Conservation (phyloP, 2,113 vertebrate species). For the Oxygymnocypris stewartii region DNA sequence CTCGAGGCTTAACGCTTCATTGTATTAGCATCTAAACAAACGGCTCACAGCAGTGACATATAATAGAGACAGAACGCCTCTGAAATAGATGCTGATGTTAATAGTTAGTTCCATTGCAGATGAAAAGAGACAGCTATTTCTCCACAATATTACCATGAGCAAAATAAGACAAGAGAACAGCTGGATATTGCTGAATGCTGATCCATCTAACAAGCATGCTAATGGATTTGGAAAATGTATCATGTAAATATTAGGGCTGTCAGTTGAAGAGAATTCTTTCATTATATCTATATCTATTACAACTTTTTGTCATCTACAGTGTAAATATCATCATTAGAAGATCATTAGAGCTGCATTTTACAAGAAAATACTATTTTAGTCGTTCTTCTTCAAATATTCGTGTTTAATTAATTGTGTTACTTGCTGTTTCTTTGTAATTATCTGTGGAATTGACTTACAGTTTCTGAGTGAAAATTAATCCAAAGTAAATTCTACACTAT, state of each 20-base stretch:
- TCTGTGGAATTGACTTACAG: too few species aligned
- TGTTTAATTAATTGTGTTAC: too few species aligned
- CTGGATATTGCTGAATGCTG: background rate
- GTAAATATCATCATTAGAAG: too few species aligned
- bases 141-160: background rate
- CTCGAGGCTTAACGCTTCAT: slow-evolving; percentile 14
- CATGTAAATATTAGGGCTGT: background rate
- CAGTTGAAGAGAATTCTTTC: background rate
- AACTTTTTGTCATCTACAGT: background rate
- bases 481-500: too few species aligned
- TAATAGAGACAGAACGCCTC: slow-evolving; percentile 1
- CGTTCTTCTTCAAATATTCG: too few species aligned
- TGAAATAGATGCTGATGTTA: slow-evolving; percentile 20
- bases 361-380: too few species aligned
- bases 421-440: too few species aligned
- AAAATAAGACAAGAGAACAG: background rate
- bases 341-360: too few species aligned
- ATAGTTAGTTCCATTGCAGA: slow-evolving; percentile 22
- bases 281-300: background rate
- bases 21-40: slow-evolving; percentile 12
- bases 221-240: background rate
- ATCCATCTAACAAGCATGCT: background rate
- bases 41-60: slow-evolving; percentile 8
- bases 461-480: too few species aligned
- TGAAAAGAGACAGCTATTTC: slow-evolving; percentile 25